phyloP scores from a whole-genome alignment of 2,113 vertebrate genomes.

The Cynocephalus volans region DNA sequence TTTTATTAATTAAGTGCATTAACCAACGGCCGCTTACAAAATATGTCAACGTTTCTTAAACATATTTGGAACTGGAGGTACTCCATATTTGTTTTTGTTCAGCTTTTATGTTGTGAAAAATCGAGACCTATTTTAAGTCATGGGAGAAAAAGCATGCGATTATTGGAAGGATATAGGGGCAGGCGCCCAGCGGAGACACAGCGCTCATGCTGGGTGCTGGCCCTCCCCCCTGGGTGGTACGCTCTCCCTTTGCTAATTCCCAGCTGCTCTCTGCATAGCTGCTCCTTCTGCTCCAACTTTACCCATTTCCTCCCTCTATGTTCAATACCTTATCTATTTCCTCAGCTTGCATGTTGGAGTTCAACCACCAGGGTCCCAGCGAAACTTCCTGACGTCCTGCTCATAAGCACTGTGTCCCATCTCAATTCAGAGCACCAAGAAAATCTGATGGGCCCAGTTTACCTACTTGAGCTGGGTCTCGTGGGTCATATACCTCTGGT shows the following conservation, averaged over 20 bases:
- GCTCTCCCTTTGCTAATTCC: neutral
- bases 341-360: neutral
- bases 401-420: neutral
- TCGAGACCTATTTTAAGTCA: neutral
- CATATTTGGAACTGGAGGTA: neutral
- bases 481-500: accelerated
- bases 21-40: neutral
- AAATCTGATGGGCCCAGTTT: neutral
- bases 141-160: accelerated
- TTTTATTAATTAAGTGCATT: neutral
- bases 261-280: neutral
- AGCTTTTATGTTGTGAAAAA: neutral
- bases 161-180: neutral
- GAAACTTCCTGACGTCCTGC: neutral
- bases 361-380: neutral
- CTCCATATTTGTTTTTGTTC: neutral
- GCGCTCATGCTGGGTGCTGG: accelerated
- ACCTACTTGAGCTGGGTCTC: neutral
- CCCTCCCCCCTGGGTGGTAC: accelerated
- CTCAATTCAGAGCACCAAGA: neutral
- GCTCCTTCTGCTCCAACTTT: neutral
- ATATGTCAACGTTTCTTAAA: neutral
- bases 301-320: accelerated
- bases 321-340: neutral
- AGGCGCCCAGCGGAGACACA: accelerated